A percentile compares a stretch with the other conserved stretches of the same genome.
These are phyloP conservation scores for Drosophila emarginata DNA, from an alignment of 2,888 invertebrate genomes.

Conservation along the genomic window DNA sequence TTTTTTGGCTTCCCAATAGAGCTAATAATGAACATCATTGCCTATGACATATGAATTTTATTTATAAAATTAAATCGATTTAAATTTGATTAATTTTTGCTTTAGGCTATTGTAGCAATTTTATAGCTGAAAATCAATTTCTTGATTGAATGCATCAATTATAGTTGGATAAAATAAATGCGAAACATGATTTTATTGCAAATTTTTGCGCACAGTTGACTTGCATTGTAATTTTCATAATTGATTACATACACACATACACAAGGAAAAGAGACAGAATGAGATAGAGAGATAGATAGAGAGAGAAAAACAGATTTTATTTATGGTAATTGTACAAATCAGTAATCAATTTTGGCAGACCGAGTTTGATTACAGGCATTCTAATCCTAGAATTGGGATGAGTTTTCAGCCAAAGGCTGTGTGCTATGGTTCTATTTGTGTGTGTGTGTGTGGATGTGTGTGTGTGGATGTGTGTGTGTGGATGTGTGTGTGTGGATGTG, in stretches of 20 bases:
- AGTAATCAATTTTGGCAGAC: conserved; percentile 9
- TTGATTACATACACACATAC: not conserved
- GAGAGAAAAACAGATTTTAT: not conserved
- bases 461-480: too few relatives aligned
- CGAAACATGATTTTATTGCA: conserved; percentile 8
- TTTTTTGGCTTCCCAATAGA: too few relatives aligned
- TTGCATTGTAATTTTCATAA: conserved; percentile 3
- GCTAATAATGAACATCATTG: not conserved
- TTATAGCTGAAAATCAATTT: not conserved
- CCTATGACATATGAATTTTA: too few relatives aligned
- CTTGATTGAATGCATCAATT: not conserved
- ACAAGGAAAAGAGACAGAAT: not conserved
- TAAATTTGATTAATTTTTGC: not conserved
- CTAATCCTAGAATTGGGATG: not conserved
- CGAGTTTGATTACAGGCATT: conserved; percentile 8
- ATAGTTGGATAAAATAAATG: not conserved
- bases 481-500: too few relatives aligned
- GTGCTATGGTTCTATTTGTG: not conserved
- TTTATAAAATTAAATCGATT: not conserved
- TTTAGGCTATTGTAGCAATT: not conserved
- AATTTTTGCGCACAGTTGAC: conserved; percentile 50
- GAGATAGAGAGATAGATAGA: not conserved
- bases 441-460: too few relatives aligned
- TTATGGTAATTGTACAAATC: conserved; percentile 10
- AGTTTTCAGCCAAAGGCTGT: not conserved